These are phyloP conservation scores for Drosophila engyochracea DNA, from an alignment of 2,888 invertebrate genomes.

Conservation along the genomic window DNA sequence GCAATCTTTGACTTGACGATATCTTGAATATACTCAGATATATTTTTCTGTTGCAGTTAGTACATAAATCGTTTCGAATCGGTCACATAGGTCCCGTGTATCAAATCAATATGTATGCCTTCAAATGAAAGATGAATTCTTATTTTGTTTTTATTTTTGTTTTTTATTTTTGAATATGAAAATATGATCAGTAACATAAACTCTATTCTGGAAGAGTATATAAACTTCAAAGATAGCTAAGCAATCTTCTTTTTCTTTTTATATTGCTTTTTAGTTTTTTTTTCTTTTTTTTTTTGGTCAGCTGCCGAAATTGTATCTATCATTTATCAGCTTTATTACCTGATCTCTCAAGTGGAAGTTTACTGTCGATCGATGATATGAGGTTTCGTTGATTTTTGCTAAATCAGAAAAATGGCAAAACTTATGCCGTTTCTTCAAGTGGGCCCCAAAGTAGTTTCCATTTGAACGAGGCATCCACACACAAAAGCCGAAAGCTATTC, in stretches of 20 bases:
- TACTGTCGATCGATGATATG: constrained; percentile 58
- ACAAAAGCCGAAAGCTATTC: constrained; percentile 29
- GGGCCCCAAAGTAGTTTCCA: constrained; percentile 43
- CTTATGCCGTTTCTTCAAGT: constrained; percentile 48
- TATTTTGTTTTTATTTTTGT: background rate
- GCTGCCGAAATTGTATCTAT: constrained; percentile 70
- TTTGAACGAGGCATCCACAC: constrained; percentile 33
- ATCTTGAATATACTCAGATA: background rate
- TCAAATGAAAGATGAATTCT: background rate
- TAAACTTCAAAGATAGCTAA: background rate
- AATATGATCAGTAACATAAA: background rate
- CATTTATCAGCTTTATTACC: constrained; percentile 80
- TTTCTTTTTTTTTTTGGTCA: background rate
- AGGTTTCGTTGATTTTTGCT: constrained; percentile 50
- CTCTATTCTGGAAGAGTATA: background rate
- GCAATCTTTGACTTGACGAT: background rate
- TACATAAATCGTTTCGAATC: background rate
- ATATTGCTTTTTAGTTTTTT: background rate
- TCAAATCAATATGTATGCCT: background rate
- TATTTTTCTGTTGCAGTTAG: background rate
- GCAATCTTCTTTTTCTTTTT: background rate
- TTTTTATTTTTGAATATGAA: too few relatives aligned
- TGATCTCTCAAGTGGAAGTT: constrained; percentile 71
- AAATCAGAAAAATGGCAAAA: constrained; percentile 60
- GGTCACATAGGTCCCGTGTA: background rate